Evolutionary conservation across 2,113 vertebrate genomes (phyloP).

Genomic region (Lucifuga dentata): DNA sequence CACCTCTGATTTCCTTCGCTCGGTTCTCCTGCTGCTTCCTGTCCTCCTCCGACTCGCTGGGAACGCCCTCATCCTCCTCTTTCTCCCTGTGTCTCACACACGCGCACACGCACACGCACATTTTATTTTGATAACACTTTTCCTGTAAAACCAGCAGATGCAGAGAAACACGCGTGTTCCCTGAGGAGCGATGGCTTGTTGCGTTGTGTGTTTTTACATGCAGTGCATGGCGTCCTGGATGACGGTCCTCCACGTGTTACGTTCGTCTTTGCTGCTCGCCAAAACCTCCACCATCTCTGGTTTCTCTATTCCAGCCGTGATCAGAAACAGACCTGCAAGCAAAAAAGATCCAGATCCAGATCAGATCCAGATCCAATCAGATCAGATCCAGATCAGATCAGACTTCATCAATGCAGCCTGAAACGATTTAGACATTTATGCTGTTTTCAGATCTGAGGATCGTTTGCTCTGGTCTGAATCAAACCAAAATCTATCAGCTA

Average conservation of each 20-base stretch:
- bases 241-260: slow-evolving; percentile 90
- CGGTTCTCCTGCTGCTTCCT: slow-evolving; percentile 86
- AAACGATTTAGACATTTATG: no score
- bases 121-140: no score
- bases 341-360: neutral
- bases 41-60: slow-evolving; percentile 93
- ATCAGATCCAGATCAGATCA: no score
- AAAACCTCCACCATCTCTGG: slow-evolving; percentile 96
- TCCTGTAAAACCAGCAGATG: no score
- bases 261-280: slow-evolving; percentile 91
- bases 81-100: slow-evolving; percentile 83
- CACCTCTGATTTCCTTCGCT: slow-evolving; percentile 90
- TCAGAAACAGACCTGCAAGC: slow-evolving; percentile 88
- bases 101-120: neutral
- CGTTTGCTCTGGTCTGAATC: no score
- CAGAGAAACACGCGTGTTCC: no score
- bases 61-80: slow-evolving; percentile 93
- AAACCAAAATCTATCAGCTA: no score
- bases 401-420: no score
- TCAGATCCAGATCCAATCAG: no score
- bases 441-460: no score
- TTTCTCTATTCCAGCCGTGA: slow-evolving; percentile 87
- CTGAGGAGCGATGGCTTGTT: no score
- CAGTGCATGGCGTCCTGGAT: slow-evolving; percentile 89
- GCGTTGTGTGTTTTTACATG: slow-evolving; percentile 84